A percentile compares a stretch with the other conserved stretches of the same genome.
Evolutionary conservation across 1,140 invertebrate genomes (phyloP).

Genomic region (Pseudomyrmex concolor): DNA sequence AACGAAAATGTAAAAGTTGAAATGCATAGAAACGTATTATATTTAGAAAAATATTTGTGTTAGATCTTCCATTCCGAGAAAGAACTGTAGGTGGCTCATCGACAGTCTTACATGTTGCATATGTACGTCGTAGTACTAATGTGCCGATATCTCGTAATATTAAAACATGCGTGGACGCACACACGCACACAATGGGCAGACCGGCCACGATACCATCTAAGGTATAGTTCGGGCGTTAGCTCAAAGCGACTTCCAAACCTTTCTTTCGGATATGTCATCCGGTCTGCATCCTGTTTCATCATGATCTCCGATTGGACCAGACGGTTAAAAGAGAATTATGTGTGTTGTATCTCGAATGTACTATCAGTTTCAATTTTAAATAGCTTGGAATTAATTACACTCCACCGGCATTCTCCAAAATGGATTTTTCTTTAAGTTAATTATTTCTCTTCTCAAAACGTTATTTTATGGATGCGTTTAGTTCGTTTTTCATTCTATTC

Average conservation of each 20-base stretch:
- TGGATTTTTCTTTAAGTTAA: no score
- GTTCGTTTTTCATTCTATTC: no score
- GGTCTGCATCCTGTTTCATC: constrained; percentile 9
- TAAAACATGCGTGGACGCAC: constrained; percentile 34
- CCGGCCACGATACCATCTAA: constrained; percentile 47
- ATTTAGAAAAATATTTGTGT: not conserved
- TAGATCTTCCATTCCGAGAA: constrained; percentile 6
- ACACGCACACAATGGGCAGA: constrained; percentile 31
- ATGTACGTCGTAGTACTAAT: constrained; percentile 4
- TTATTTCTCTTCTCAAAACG: no score
- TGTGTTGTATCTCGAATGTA: no score
- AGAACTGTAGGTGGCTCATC: not conserved
- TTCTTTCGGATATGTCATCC: constrained; percentile 24
- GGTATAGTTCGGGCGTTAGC: constrained; percentile 48
- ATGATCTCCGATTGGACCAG: not conserved
- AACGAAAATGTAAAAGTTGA: not conserved
- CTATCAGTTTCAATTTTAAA: no score
- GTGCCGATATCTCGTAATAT: constrained; percentile 35
- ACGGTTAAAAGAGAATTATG: constrained; percentile 20
- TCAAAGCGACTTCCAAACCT: constrained; percentile 26
- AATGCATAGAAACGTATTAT: not conserved
- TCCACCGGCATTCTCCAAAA: no score
- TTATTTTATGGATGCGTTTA: no score
- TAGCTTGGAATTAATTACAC: no score
- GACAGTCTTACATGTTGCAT: not conserved